A percentile compares a stretch with the other conserved stretches of the same genome.
These are phyloP conservation scores for Apistogramma diplotaenia DNA, from an alignment of 2,113 vertebrate genomes.

Conservation along the genomic window DNA sequence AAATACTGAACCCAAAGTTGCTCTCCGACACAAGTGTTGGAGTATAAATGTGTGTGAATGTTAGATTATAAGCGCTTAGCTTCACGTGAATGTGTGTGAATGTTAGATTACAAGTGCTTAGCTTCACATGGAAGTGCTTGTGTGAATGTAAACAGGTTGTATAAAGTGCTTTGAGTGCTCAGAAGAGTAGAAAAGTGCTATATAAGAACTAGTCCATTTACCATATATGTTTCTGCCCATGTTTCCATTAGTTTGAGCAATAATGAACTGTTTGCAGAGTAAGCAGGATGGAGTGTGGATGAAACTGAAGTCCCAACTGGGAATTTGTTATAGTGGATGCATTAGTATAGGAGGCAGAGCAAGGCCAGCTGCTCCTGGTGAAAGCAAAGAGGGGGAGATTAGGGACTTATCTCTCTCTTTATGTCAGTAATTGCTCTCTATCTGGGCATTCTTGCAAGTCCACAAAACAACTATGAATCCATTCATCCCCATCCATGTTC, in stretches of 20 bases:
- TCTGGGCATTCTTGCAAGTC: neutral
- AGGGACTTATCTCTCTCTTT: conserved; percentile 42
- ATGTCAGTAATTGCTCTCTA: conserved; percentile 41
- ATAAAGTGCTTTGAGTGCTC: no score
- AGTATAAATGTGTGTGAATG: no score
- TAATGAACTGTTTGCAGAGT: neutral
- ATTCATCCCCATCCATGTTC: neutral
- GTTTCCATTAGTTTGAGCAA: conserved; percentile 1
- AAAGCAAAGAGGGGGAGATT: conserved; percentile 38
- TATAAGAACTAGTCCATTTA: no score
- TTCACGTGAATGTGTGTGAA: no score
- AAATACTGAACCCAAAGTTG: no score
- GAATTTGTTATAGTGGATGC: conserved; percentile 39
- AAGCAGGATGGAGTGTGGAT: conserved; percentile 8
- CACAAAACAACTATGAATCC: neutral
- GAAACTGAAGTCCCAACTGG: conserved; percentile 44
- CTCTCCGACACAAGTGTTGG: no score
- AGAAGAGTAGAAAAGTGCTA: no score
- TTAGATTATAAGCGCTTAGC: no score
- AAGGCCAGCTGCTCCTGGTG: conserved; percentile 33
- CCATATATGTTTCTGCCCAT: neutral
- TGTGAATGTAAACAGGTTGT: no score
- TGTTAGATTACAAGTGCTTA: no score
- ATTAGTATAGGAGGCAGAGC: conserved; percentile 50
- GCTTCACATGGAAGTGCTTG: no score